Evolutionary conservation across 2,888 invertebrate species (phyloP).

Genomic region (Cremastinae sp.): DNA sequence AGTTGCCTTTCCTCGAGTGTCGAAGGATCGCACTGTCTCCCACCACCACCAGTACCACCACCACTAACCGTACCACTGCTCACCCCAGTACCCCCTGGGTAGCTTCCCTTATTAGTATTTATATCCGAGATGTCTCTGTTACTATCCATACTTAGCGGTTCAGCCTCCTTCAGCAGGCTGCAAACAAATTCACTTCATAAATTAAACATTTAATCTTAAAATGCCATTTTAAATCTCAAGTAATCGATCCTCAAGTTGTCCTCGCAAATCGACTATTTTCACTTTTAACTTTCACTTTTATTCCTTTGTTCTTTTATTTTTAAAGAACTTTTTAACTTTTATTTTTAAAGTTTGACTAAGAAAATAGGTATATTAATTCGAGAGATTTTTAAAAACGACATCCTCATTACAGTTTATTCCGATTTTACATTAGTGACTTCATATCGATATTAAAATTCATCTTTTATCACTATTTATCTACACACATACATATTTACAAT

Average conservation of each 20-base stretch:
- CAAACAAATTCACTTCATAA: slow-evolving; percentile 67
- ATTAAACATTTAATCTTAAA: background rate
- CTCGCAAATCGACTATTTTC: background rate
- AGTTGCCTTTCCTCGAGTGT: slow-evolving; percentile 92
- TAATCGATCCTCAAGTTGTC: slow-evolving; percentile 14
- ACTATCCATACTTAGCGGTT: slow-evolving; percentile 87
- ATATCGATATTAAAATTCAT: slow-evolving; percentile 32
- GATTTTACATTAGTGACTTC: no score
- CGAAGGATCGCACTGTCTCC: slow-evolving; percentile 75
- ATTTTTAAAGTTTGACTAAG: background rate
- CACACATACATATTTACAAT: slow-evolving; percentile 28
- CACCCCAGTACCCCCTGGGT: slow-evolving; percentile 76
- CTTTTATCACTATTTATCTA: slow-evolving; percentile 32
- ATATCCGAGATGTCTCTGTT: slow-evolving; percentile 81
- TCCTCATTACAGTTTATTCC: no score
- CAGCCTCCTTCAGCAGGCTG: slow-evolving; percentile 93
- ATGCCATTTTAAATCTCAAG: slow-evolving; percentile 36
- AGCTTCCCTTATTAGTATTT: slow-evolving; percentile 76
- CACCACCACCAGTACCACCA: slow-evolving; percentile 77
- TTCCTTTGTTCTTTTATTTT: background rate
- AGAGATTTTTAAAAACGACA: no score
- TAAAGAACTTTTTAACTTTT: background rate
- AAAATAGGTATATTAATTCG: no score
- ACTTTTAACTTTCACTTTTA: background rate
- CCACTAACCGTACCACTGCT: slow-evolving; percentile 79